phyloP scores from a whole-genome alignment of 2,797 vertebrate genomes.

The Hephaestus fuliginosus region DNA sequence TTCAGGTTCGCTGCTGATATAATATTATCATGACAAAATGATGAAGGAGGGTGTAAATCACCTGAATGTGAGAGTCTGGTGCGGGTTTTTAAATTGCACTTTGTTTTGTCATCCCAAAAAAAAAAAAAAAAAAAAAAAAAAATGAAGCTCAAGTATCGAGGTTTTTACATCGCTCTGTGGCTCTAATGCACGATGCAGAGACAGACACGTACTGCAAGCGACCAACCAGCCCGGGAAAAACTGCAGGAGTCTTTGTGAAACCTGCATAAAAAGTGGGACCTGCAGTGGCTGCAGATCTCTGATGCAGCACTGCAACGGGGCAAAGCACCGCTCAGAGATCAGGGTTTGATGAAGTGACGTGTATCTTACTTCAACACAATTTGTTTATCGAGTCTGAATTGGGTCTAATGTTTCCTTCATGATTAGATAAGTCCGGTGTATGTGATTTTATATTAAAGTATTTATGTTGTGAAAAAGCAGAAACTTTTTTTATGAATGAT shows the following conservation, averaged over 20 bases:
- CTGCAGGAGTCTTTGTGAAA: conserved; percentile 8
- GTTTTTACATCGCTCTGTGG: neutral
- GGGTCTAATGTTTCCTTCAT: neutral
- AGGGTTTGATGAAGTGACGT: neutral
- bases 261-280: neutral
- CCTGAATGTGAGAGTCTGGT: no score
- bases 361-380: neutral
- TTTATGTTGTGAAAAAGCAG: neutral
- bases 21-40: neutral
- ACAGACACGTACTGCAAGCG: neutral
- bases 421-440: neutral
- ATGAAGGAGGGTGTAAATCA: neutral
- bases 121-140: no score
- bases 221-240: neutral
- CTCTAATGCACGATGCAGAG: neutral
- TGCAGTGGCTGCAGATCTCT: neutral
- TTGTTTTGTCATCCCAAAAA: neutral
- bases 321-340: neutral
- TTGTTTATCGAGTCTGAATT: neutral
- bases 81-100: no score
- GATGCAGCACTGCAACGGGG: neutral
- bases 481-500: neutral
- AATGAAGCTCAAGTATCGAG: neutral
- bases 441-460: neutral
- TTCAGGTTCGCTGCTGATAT: conserved; percentile 29